Base-by-base conservation (phyloP, 2,888 invertebrate genomes). In the Eristalis intricaria region DNA sequence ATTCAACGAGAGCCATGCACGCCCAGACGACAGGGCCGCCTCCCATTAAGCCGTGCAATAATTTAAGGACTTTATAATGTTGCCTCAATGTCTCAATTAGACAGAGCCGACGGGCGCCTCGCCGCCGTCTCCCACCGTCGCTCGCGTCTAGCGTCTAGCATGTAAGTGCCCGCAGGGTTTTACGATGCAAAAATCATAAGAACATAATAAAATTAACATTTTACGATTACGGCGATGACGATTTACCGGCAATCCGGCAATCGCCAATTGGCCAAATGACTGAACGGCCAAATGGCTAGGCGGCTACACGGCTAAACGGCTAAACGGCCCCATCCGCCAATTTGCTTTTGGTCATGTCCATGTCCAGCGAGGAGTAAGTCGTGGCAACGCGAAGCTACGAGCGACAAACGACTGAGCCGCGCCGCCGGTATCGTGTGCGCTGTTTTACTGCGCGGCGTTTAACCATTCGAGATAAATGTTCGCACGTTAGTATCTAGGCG, bases 181-280 rank as follows among this genome's bases (percentile, higher is more conserved):
- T 64, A 82, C 86, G 86, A 87, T 68, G 71, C 65, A 78, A 71
- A 87, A 87, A 87, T 84, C 84, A 84, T 74, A 84, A 78, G 84
- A 84, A 83, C 83, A 64, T 79, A 87, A 87, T 87, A 87, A 87
- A 87, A 87, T 83, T 79, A 75, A 79, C 83, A 76, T 83, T 87
- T 87, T 83, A 87, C 71, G 83, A 87, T 83, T 71, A 83, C 75
- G 69, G 60, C 66, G 32, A 75, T 56, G 70, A 66, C 83, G 86
- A 86, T 83, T 87, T 87, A 79, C 75, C 79, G 75, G 75, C 85
- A 70, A 82, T 70, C 43, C 40, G 75, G 56, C 35, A 38, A 38
- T 38, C 38, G 38, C 13, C 38, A 38, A 38, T 38, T 38, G 38
- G 38, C 38, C 38, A 38, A 38, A 38, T 38, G 38, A 26, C 26